Conservation (phyloP, 2,888 invertebrate species). For the Drosophila pseudotalamancana region DNA sequence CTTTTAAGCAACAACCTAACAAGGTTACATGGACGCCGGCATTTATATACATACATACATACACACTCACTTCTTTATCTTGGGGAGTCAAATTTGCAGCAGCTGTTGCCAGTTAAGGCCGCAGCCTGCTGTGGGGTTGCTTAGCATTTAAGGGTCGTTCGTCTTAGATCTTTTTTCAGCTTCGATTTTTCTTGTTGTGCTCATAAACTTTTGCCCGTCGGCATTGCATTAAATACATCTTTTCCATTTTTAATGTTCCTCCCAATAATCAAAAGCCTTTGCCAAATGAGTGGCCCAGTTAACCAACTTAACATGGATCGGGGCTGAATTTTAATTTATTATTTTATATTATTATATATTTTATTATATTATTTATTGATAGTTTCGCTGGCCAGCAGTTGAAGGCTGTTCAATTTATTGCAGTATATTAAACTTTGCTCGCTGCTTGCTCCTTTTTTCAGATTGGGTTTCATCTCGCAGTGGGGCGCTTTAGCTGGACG, state of each 20-base stretch:
- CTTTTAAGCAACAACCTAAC: slow-evolving; percentile 79
- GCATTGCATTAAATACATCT: slow-evolving; percentile 31
- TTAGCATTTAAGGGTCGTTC: slow-evolving; percentile 67
- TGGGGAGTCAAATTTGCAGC: slow-evolving; percentile 61
- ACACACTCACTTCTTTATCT: slow-evolving; percentile 9
- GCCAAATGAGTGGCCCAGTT: too few relatives aligned
- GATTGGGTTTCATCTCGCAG: slow-evolving; percentile 92
- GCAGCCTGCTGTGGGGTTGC: slow-evolving; percentile 49
- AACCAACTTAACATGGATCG: too few relatives aligned
- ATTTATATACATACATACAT: slow-evolving; percentile 25
- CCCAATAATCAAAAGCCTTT: too few relatives aligned
- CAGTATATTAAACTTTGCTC: slow-evolving; percentile 40
- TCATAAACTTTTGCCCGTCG: slow-evolving; percentile 48
- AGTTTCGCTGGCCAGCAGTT: too few relatives aligned
- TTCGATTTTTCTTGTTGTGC: slow-evolving; percentile 35
- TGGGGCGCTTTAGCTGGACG: slow-evolving; percentile 91
- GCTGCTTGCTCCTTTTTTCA: slow-evolving; percentile 85
- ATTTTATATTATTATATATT: too few relatives aligned
- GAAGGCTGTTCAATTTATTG: too few relatives aligned
- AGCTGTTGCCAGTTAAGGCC: slow-evolving; percentile 74
- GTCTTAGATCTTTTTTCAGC: slow-evolving; percentile 20
- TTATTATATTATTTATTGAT: too few relatives aligned
- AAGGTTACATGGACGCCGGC: slow-evolving; percentile 60
- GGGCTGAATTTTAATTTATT: too few relatives aligned
- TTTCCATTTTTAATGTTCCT: too few relatives aligned